Conservation (phyloP, 2,113 vertebrate genomes). For the Cyanoderma ruficeps region DNA sequence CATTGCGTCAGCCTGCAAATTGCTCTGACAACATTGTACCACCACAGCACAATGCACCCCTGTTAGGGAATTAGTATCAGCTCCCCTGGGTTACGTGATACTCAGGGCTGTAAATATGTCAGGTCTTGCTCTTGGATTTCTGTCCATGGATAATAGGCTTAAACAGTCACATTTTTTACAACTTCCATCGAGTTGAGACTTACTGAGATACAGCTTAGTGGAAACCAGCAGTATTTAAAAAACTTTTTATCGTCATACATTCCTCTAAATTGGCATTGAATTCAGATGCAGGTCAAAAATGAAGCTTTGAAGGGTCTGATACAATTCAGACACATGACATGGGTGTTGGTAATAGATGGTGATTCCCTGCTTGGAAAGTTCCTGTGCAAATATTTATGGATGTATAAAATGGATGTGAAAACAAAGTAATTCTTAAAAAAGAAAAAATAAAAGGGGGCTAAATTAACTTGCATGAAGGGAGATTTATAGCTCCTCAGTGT, state of each 20-base stretch:
- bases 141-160: not conserved
- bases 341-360: not conserved
- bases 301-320: not conserved
- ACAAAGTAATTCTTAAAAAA: not conserved
- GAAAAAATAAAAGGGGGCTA: not conserved
- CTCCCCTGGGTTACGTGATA: not conserved
- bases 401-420: not conserved
- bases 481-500: not conserved
- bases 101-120: not conserved
- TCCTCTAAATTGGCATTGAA: not conserved
- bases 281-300: not conserved
- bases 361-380: not conserved
- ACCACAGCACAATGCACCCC: not conserved
- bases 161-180: conserved; percentile 14
- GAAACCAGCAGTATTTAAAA: not conserved
- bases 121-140: not conserved
- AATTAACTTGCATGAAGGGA: not conserved
- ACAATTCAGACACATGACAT: not conserved
- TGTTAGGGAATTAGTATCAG: not conserved
- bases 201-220: not conserved
- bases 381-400: not conserved
- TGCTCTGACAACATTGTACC: not conserved
- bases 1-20: not conserved
- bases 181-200: not conserved
- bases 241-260: not conserved